These are phyloP conservation scores for Diachasmimorpha longicaudata DNA, from an alignment of 1,140 invertebrate species.

Conservation along the genomic window DNA sequence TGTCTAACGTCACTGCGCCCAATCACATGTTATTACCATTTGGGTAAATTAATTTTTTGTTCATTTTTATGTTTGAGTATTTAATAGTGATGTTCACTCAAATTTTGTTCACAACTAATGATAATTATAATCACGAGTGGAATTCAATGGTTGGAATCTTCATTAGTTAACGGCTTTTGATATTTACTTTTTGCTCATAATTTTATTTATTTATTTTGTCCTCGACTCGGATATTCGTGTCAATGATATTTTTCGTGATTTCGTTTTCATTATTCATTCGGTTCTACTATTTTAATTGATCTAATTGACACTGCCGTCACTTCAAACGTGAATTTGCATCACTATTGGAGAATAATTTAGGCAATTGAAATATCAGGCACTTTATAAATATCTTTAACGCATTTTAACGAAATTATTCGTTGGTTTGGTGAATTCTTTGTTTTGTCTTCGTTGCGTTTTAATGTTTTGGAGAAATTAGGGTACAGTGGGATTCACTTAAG, in stretches of 20 bases:
- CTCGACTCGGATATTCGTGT: conserved; percentile 25
- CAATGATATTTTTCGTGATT: conserved; percentile 28
- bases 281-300: conserved; percentile 34
- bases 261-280: conserved; percentile 27
- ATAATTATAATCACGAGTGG: conserved; percentile 40
- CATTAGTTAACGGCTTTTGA: background rate
- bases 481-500: background rate
- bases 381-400: conserved; percentile 34
- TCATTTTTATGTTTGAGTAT: background rate
- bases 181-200: conserved; percentile 9
- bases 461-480: background rate
- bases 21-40: conserved; percentile 27
- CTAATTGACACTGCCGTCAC: conserved; percentile 21
- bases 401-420: conserved; percentile 25
- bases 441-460: background rate
- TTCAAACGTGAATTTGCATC: conserved; percentile 6
- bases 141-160: conserved; percentile 30
- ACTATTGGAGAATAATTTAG: conserved; percentile 36
- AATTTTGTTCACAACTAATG: conserved; percentile 41
- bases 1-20: conserved; percentile 34
- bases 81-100: conserved; percentile 7
- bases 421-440: background rate
- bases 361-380: conserved; percentile 43
- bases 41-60: conserved; percentile 19
- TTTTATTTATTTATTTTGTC: background rate